A percentile compares a stretch with the other conserved stretches of the same genome.
These are phyloP conservation scores for Leiothrix lutea DNA, from an alignment of 2,113 vertebrate genomes.

Conservation along the genomic window DNA sequence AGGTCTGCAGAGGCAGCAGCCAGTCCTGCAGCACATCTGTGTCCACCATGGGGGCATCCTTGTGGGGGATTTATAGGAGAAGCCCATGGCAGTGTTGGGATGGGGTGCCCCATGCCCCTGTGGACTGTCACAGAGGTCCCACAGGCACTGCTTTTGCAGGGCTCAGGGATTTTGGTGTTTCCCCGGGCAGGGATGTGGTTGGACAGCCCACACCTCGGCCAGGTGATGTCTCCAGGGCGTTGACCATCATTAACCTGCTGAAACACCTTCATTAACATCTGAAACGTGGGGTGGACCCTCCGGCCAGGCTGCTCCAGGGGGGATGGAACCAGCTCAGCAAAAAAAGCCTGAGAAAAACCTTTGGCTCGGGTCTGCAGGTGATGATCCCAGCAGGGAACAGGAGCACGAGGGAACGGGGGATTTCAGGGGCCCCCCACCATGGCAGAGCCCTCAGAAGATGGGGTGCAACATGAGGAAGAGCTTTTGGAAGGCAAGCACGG, in stretches of 20 bases:
- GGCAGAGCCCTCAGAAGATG: not conserved
- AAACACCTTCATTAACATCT: conserved; percentile 51
- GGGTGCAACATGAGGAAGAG: not conserved
- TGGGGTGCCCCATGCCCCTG: not conserved
- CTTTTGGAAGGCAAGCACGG: fast-evolving
- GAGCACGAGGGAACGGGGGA: not conserved
- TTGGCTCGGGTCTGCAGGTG: not conserved
- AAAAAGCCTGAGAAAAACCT: not conserved
- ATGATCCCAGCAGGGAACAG: not conserved
- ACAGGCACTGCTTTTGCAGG: not conserved
- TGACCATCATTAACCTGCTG: conserved; percentile 4
- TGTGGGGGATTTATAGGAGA: not conserved
- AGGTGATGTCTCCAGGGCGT: not conserved
- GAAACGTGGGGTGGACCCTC: not conserved
- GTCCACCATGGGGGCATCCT: not conserved
- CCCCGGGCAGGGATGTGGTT: not conserved
- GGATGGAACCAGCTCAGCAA: not conserved
- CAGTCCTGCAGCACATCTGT: not conserved
- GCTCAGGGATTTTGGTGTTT: not conserved
- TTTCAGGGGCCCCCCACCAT: not conserved
- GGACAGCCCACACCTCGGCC: not conserved
- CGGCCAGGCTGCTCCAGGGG: not conserved
- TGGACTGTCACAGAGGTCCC: not conserved
- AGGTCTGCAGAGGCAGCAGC: not conserved
- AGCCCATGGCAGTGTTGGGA: fast-evolving